Evolutionary conservation across 2,888 invertebrate genomes (phyloP).

Genomic region (Hirtodrosophila cameraria): DNA sequence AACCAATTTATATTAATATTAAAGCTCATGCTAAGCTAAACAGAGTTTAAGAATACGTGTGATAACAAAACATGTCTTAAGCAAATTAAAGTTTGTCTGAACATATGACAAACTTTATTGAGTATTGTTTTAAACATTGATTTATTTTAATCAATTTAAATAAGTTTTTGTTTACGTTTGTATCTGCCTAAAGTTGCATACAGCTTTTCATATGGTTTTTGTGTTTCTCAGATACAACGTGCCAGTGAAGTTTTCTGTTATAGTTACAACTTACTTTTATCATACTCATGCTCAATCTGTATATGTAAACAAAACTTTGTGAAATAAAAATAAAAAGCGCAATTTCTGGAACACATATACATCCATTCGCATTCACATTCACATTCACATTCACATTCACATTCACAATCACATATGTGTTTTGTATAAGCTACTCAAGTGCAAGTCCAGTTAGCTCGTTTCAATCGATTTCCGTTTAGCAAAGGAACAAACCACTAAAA

Average conservation of each 20-base stretch:
- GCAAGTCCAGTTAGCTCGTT: constrained; percentile 46
- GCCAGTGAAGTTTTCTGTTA: constrained; percentile 23
- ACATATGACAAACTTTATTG: no score
- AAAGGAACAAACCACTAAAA: constrained; percentile 60
- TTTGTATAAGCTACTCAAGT: constrained; percentile 8
- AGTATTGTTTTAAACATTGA: constrained; percentile 2
- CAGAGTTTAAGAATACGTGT: no score
- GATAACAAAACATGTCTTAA: no score
- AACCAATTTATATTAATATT: no score
- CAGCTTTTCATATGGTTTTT: not conserved
- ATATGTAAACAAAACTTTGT: constrained; percentile 27
- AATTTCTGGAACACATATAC: constrained; percentile 35
- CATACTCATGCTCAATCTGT: constrained; percentile 8
- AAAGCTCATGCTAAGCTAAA: no score
- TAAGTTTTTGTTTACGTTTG: not conserved
- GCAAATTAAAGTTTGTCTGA: not conserved
- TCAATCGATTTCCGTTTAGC: constrained; percentile 73
- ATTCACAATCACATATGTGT: not conserved
- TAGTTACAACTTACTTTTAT: constrained; percentile 25
- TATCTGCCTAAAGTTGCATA: constrained; percentile 9
- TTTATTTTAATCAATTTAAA: constrained; percentile 3
- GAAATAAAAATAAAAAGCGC: constrained; percentile 16
- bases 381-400: not conserved
- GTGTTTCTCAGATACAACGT: not conserved
- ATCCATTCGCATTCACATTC: not conserved